These are phyloP conservation scores for Arrhopalites spinosus DNA, from an alignment of 2,888 invertebrate species.

Conservation along the genomic window DNA sequence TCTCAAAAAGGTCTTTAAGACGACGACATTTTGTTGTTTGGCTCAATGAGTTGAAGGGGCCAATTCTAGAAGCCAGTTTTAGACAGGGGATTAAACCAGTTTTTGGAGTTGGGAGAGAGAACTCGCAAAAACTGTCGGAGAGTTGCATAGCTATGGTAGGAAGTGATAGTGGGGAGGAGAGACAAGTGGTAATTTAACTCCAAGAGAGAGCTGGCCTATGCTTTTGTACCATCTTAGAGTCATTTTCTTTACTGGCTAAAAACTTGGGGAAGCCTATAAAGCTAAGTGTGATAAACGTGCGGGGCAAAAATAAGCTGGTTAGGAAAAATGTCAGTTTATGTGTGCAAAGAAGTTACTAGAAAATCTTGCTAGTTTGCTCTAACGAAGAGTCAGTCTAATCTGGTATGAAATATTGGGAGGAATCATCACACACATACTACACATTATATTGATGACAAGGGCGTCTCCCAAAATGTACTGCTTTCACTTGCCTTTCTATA, in stretches of 20 bases:
- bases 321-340: conserved; percentile 30
- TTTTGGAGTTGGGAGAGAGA: too few species aligned
- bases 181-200: conserved; percentile 20
- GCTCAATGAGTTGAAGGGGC: background rate
- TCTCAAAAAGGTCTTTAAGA: background rate
- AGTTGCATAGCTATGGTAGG: background rate
- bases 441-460: conserved; percentile 40
- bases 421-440: conserved; percentile 20
- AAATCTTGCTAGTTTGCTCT: conserved; percentile 15
- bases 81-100: conserved; percentile 10
- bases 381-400: conserved; percentile 26
- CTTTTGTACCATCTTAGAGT: background rate
- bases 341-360: conserved; percentile 5
- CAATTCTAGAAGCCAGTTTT: conserved; percentile 4
- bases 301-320: conserved; percentile 20
- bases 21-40: background rate
- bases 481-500: conserved; percentile 1
- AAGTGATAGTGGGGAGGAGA: background rate
- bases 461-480: conserved; percentile 29
- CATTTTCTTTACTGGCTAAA: conserved; percentile 6
- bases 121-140: too few species aligned
- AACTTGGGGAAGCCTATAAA: background rate
- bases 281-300: conserved; percentile 27
- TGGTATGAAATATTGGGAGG: conserved; percentile 27
- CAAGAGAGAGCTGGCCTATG: too few species aligned